These are phyloP conservation scores for Hofmannophila pseudospretella DNA, from an alignment of 2,888 invertebrate species.

Conservation along the genomic window DNA sequence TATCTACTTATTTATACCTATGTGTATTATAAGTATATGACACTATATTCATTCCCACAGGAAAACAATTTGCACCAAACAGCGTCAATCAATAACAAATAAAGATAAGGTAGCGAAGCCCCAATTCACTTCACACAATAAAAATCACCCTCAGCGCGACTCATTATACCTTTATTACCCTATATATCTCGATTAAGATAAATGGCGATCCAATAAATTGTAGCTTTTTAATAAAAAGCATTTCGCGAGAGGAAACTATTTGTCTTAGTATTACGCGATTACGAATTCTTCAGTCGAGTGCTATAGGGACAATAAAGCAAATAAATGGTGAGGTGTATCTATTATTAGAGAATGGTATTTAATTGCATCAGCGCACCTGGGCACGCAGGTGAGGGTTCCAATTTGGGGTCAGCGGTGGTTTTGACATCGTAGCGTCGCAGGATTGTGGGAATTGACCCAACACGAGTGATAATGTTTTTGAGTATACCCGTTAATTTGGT, in stretches of 20 bases:
- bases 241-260: constrained; percentile 46
- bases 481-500: constrained; percentile 22
- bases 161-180: constrained; percentile 27
- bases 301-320: constrained; percentile 55
- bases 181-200: constrained; percentile 58
- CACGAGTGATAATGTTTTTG: constrained; percentile 19
- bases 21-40: no score
- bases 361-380: constrained; percentile 69
- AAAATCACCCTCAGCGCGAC: constrained; percentile 35
- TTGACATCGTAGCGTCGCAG: constrained; percentile 42
- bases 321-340: constrained; percentile 52
- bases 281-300: constrained; percentile 30
- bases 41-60: constrained; percentile 61
- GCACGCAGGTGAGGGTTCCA: constrained; percentile 62
- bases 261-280: constrained; percentile 32
- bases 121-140: constrained; percentile 58
- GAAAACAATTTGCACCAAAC: constrained; percentile 44
- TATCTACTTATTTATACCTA: no score
- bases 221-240: constrained; percentile 27
- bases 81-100: constrained; percentile 37
- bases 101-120: constrained; percentile 53
- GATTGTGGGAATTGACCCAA: constrained; percentile 48
- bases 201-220: constrained; percentile 38
- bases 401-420: constrained; percentile 66
- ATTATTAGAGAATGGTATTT: constrained; percentile 65